Evolutionary conservation across 2,113 vertebrate genomes (phyloP).

Genomic region (Mola mola): DNA sequence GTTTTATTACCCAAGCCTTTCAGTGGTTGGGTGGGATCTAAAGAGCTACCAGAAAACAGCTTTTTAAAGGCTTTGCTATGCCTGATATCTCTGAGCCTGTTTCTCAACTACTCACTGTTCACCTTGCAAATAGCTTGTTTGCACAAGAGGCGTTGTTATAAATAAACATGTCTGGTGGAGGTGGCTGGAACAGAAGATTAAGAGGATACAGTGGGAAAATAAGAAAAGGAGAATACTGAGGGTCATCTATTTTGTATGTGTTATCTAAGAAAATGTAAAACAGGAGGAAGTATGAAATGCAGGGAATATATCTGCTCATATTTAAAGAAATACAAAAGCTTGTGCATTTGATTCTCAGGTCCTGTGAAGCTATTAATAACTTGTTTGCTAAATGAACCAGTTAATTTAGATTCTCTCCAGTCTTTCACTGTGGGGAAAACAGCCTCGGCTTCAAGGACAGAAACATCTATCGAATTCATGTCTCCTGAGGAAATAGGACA

Average conservation of each 20-base stretch:
- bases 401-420: conserved; percentile 49
- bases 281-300: conserved; percentile 6
- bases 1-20: conserved; percentile 61
- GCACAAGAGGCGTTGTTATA: conserved; percentile 72
- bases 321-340: conserved; percentile 3
- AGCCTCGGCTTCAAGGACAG: conserved; percentile 39
- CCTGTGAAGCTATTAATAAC: conserved; percentile 45
- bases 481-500: conserved; percentile 26
- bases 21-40: conserved; percentile 56
- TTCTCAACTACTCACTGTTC: conserved; percentile 51
- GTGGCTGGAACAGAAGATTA: conserved; percentile 52
- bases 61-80: conserved; percentile 37
- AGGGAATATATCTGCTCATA: background rate
- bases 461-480: conserved; percentile 31
- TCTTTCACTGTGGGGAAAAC: conserved; percentile 27
- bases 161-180: conserved; percentile 78
- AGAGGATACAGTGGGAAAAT: conserved; percentile 29
- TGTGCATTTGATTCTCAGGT: conserved; percentile 23
- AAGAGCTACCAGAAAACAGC: conserved; percentile 25
- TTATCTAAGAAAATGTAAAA: conserved; percentile 44
- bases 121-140: conserved; percentile 63
- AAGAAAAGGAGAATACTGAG: conserved; percentile 28
- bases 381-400: conserved; percentile 43
- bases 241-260: conserved; percentile 40
- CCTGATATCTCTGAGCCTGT: conserved; percentile 48